Conservation (phyloP, 2,797 vertebrate genomes). For the Mallotus villosus region DNA sequence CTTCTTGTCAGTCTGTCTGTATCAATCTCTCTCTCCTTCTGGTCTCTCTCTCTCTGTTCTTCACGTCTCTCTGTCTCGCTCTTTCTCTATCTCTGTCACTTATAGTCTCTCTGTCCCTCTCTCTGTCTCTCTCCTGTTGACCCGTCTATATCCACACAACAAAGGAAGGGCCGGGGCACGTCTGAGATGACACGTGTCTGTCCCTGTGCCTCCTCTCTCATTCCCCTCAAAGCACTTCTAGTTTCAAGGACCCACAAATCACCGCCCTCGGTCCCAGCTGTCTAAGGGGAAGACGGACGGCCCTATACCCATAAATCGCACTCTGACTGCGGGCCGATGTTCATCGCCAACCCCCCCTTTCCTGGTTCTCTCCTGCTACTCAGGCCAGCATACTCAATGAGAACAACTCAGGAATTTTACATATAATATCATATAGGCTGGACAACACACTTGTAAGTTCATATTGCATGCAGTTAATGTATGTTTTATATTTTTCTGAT, state of each 20-base stretch:
- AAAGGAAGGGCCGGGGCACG: background rate
- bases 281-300: conserved; percentile 3
- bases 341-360: background rate
- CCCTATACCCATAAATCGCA: conserved; percentile 39
- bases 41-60: background rate
- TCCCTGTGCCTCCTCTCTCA: background rate
- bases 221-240: conserved; percentile 26
- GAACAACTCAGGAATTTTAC: too few relatives aligned
- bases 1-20: background rate
- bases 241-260: conserved; percentile 47
- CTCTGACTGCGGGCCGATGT: conserved; percentile 26
- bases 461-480: too few relatives aligned
- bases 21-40: background rate
- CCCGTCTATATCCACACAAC: background rate
- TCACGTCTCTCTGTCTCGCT: background rate
- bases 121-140: background rate
- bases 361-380: too few relatives aligned
- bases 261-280: conserved; percentile 14
- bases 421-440: too few relatives aligned
- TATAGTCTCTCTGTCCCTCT: too few relatives aligned
- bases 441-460: too few relatives aligned
- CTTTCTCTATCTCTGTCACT: background rate
- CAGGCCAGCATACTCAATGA: too few relatives aligned
- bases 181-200: background rate
- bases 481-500: too few relatives aligned